These are phyloP conservation scores for Cottoperca gobio DNA, from an alignment of 2,797 vertebrate genomes.

Conservation along the genomic window DNA sequence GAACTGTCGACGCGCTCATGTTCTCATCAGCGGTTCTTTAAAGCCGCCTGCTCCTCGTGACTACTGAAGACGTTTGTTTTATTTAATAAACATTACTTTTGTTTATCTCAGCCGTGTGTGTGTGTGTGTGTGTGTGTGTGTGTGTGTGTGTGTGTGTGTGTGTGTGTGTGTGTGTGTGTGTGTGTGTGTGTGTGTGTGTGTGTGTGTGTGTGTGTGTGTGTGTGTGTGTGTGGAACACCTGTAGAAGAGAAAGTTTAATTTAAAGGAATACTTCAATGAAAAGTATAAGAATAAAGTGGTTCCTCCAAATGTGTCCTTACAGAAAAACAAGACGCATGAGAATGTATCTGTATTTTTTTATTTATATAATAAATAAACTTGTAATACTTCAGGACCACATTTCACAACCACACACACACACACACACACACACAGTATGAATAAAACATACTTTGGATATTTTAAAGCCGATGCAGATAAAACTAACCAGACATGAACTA, in stretches of 20 bases:
- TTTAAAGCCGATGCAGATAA: conserved; percentile 50
- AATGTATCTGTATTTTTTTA: conserved; percentile 69
- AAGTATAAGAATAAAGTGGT: no score
- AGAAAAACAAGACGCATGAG: neutral
- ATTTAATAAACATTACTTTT: neutral
- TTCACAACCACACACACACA: conserved; percentile 82
- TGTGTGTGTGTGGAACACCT: no score
- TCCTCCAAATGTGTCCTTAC: no score
- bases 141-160: no score
- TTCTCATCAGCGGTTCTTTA: neutral
- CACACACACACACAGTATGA: conserved; percentile 69
- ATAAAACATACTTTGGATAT: conserved; percentile 56
- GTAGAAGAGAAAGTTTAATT: no score
- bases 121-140: no score
- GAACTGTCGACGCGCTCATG: no score
- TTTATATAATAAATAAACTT: conserved; percentile 85
- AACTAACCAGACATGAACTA: conserved; percentile 12
- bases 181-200: no score
- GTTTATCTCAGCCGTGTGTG: conserved; percentile 1
- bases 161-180: no score
- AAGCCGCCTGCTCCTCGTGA: neutral
- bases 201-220: no score
- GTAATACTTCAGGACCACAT: conserved; percentile 78
- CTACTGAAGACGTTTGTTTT: neutral
- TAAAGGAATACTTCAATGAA: no score